Conservation (phyloP, 1,140 invertebrate genomes). For the Drosophila repleta region DNA sequence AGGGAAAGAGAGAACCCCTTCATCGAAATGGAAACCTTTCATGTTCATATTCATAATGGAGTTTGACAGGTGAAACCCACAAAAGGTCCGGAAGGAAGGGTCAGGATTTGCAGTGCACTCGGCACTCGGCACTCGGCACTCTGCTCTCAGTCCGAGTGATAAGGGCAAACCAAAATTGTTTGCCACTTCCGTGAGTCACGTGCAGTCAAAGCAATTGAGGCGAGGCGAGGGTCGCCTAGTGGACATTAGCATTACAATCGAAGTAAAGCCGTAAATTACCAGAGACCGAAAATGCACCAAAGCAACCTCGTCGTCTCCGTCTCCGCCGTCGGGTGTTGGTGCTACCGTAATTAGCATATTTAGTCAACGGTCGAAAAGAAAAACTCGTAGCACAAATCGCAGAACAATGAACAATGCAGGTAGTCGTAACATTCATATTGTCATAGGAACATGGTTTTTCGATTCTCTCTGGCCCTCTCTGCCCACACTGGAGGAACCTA, state of each 20-base stretch:
- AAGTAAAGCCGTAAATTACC: constrained; percentile 66
- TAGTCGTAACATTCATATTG: constrained; percentile 60
- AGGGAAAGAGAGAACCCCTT: constrained; percentile 37
- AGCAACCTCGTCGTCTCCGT: not conserved
- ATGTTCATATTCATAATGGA: constrained; percentile 45
- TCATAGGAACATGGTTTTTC: constrained; percentile 42
- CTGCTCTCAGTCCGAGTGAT: constrained; percentile 12
- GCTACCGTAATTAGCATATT: constrained; percentile 76
- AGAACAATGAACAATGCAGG: constrained; percentile 51
- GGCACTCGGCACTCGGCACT: not conserved
- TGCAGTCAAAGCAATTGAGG: constrained; percentile 40
- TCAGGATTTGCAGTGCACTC: constrained; percentile 29
- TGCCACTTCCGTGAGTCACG: constrained; percentile 41
- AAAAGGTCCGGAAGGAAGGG: constrained; percentile 47
- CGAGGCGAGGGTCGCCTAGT: constrained; percentile 29
- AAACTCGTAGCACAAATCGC: constrained; percentile 24
- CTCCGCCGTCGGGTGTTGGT: constrained; percentile 14
- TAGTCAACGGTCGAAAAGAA: constrained; percentile 49
- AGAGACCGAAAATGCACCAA: constrained; percentile 35
- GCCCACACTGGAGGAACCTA: constrained; percentile 40
- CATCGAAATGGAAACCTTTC: constrained; percentile 54
- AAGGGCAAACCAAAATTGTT: constrained; percentile 39
- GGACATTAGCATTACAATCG: constrained; percentile 67
- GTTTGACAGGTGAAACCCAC: constrained; percentile 67
- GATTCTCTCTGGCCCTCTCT: constrained; percentile 22